Conservation (phyloP, 1,140 invertebrate genomes). For the Microvelia longipes region DNA sequence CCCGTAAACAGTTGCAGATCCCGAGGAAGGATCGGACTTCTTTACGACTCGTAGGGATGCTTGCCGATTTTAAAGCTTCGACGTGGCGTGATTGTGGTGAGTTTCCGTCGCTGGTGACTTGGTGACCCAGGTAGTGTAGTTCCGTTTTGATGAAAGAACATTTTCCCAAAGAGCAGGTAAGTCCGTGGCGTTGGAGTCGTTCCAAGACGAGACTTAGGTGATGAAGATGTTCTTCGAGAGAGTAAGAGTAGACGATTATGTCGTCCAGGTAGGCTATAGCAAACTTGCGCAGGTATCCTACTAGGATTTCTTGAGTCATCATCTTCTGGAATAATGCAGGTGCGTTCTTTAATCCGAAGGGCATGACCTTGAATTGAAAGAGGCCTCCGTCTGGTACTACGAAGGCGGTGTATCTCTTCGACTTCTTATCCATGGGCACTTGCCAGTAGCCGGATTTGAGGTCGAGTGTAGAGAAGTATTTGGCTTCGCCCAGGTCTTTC, state of each 20-base stretch:
- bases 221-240: slow-evolving; percentile 25
- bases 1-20: slow-evolving; percentile 14
- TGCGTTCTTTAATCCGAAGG: slow-evolving; percentile 8
- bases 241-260: slow-evolving; percentile 27
- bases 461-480: slow-evolving; percentile 17
- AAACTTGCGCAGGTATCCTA: slow-evolving; percentile 22
- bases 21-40: slow-evolving; percentile 7
- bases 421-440: slow-evolving; percentile 22
- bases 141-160: neutral
- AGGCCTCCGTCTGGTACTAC: slow-evolving; percentile 19
- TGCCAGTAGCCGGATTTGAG: slow-evolving; percentile 16
- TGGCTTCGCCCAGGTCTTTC: slow-evolving; percentile 14
- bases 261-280: slow-evolving; percentile 32
- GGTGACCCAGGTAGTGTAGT: neutral
- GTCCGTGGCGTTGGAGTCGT: slow-evolving; percentile 2
- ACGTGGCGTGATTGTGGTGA: neutral
- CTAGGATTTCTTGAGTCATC: slow-evolving; percentile 27
- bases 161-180: neutral
- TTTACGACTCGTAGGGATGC: neutral
- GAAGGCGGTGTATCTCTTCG: slow-evolving; percentile 27
- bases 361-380: slow-evolving; percentile 23
- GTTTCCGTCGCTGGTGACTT: neutral
- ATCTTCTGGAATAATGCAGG: neutral
- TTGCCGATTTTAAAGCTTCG: neutral
- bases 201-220: slow-evolving; percentile 27